phyloP scores from a whole-genome alignment of 2,888 invertebrate genomes.

The Anthrax anthrax region DNA sequence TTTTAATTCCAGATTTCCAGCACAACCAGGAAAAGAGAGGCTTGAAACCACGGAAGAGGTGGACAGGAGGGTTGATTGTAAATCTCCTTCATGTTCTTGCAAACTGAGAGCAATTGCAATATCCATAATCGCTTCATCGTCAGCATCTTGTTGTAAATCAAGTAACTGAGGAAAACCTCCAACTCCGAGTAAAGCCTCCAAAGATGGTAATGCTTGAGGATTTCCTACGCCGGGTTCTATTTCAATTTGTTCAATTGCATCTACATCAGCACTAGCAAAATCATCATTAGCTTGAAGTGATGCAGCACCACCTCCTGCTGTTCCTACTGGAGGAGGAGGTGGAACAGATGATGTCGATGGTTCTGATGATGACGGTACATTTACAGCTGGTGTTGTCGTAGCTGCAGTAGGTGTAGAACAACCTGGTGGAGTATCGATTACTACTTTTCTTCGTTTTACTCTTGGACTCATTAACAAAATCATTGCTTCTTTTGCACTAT shows the following conservation, averaged over 20 bases:
- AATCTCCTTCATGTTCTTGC: constrained; percentile 59
- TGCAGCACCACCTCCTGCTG: constrained; percentile 17
- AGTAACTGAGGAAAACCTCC: constrained; percentile 63
- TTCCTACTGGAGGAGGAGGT: constrained; percentile 4
- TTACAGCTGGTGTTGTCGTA: constrained; percentile 11
- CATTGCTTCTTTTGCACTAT: constrained; percentile 81
- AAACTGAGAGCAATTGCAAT: constrained; percentile 88
- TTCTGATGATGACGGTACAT: constrained; percentile 8
- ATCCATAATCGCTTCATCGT: constrained; percentile 94
- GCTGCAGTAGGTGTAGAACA: constrained; percentile 47
- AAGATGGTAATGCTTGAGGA: constrained; percentile 26
- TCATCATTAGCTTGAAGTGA: constrained; percentile 18
- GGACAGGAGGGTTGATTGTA: constrained; percentile 41
- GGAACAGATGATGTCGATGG: constrained; percentile 4
- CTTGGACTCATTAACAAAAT: constrained; percentile 70
- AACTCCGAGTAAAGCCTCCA: constrained; percentile 38
- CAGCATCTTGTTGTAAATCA: constrained; percentile 86
- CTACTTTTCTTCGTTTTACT: constrained; percentile 56
- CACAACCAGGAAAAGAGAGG: too few species aligned
- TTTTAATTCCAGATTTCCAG: too few species aligned
- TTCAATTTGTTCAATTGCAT: constrained; percentile 17
- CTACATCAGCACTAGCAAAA: constrained; percentile 17
- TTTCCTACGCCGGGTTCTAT: constrained; percentile 18
- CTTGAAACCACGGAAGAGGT: too few species aligned
- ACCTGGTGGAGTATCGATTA: constrained; percentile 51